Evolutionary conservation across 2,797 vertebrate genomes (phyloP), one percentile per base, ranked within the genome.

Genomic region (Lepilemur septentrionalis): DNA sequence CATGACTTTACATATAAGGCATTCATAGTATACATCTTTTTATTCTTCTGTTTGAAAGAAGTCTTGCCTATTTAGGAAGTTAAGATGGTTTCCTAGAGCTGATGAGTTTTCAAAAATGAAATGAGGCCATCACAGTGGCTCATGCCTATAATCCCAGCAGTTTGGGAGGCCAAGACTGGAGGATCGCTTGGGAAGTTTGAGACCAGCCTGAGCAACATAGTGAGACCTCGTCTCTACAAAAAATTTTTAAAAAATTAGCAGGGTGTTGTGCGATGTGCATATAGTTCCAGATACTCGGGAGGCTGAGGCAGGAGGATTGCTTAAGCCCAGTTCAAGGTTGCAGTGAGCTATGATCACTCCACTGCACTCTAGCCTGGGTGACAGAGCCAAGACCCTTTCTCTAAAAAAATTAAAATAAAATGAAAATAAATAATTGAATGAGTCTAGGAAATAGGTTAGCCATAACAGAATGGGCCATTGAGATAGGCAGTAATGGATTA

Each of bases 71-170:
- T 89, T 94, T 91, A 84, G 15, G 67, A 87, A 80, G 4, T 85
- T 85, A 93, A 96, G 43, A 80, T 41, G 93, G 63, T 61, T 69
- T 93, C 72, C 48, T 95, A 90, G 65, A 48, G 32, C 85, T 63
- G 63, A 70, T 65, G 30, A 85, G 57, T 13, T 80, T 72, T 32
- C n/a, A 59, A 69, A 90, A 86, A 55, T 55, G 76, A 23, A 79
- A n/a, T n/a, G 32, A 65, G 32, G 63, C 8, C 15, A n/a, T n/a
- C 32, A n/a, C 8, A 7, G 32, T 65, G 32, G 32, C 63, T n/a
- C 63, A 65, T 65, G 15, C 63, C 32, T 65, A 65, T 65, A 65
- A 65, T n/a, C 15, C 63, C 13, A 65, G 63, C 32, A n/a, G 32
- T 65, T 65, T n/a, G 32, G 63, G 63, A 65, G 32, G 32, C 63